phyloP scores from a whole-genome alignment of 1,140 invertebrate genomes.

The Muscidifurax raptorellus region DNA sequence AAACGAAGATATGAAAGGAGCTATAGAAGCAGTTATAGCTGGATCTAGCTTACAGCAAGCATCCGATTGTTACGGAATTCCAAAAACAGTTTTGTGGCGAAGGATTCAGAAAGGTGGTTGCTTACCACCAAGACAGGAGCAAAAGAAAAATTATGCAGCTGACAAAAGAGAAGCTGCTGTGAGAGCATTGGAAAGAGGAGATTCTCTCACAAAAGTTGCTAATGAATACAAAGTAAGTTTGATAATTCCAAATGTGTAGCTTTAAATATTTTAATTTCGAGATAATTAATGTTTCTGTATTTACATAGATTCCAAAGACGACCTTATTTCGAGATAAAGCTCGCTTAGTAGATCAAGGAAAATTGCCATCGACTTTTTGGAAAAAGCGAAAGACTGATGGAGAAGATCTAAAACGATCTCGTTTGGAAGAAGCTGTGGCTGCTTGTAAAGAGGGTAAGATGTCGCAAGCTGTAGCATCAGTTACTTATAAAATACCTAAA shows the following conservation, averaged over 20 bases:
- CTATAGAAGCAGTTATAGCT: slow-evolving; percentile 72
- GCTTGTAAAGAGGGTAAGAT: slow-evolving; percentile 77
- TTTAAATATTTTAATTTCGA: background rate
- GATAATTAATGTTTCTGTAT: background rate
- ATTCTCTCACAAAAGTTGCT: slow-evolving; percentile 78
- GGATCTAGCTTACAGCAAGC: slow-evolving; percentile 75
- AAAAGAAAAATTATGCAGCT: slow-evolving; percentile 72
- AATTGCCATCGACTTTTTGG: slow-evolving; percentile 74
- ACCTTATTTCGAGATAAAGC: slow-evolving; percentile 79
- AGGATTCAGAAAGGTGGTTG: slow-evolving; percentile 76
- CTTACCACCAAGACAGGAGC: slow-evolving; percentile 69
- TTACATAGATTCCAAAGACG: slow-evolving; percentile 77
- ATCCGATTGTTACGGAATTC: slow-evolving; percentile 76
- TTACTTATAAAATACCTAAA: slow-evolving; percentile 77
- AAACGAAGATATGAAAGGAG: slow-evolving; percentile 71
- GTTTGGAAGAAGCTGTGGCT: slow-evolving; percentile 77
- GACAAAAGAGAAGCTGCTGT: slow-evolving; percentile 75
- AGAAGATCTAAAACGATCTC: slow-evolving; percentile 73
- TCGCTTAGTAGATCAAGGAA: slow-evolving; percentile 75
- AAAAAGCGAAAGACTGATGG: slow-evolving; percentile 74
- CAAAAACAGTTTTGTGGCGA: slow-evolving; percentile 80
- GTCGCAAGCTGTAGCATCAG: slow-evolving; percentile 78
- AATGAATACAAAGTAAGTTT: slow-evolving; percentile 70
- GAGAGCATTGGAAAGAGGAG: slow-evolving; percentile 76
- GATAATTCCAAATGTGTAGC: background rate